phyloP scores from a whole-genome alignment of 2,888 invertebrate species.

The Cartodere bifasciata region DNA sequence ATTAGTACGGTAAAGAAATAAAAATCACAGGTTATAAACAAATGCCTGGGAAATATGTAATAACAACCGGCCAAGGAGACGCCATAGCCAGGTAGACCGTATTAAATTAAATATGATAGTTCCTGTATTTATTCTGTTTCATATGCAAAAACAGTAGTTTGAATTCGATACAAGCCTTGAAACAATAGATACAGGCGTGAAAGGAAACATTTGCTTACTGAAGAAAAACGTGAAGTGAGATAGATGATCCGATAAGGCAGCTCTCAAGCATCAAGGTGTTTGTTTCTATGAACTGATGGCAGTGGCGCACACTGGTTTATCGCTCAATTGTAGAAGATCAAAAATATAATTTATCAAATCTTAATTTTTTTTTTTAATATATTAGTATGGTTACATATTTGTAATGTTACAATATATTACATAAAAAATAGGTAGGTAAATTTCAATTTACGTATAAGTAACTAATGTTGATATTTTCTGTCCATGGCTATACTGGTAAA shows the following conservation, averaged over 20 bases:
- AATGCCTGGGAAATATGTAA: slow-evolving; percentile 7
- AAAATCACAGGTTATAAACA: slow-evolving; percentile 9
- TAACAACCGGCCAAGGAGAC: slow-evolving; percentile 3
- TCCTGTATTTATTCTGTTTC: slow-evolving; percentile 8
- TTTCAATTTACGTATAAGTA: no score
- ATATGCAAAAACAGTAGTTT: slow-evolving; percentile 7
- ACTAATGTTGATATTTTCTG: no score
- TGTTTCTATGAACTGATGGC: no score
- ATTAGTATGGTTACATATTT: no score
- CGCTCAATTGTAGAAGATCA: no score
- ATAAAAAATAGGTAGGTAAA: no score
- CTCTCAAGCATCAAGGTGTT: slow-evolving; percentile 15
- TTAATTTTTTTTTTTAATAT: no score
- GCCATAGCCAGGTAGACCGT: background rate
- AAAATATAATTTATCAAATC: no score
- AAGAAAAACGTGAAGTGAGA: slow-evolving; percentile 16
- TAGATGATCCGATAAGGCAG: slow-evolving; percentile 16
- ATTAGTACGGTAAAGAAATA: slow-evolving; percentile 13
- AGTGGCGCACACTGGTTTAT: no score
- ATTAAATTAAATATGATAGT: slow-evolving; percentile 1
- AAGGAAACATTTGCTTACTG: slow-evolving; percentile 14
- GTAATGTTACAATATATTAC: no score
- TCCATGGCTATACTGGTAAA: no score
- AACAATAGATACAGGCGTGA: slow-evolving; percentile 13
- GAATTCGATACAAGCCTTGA: slow-evolving; percentile 5